Conservation (phyloP, 2,113 vertebrate species). For the Phrynosoma blainvillii region DNA sequence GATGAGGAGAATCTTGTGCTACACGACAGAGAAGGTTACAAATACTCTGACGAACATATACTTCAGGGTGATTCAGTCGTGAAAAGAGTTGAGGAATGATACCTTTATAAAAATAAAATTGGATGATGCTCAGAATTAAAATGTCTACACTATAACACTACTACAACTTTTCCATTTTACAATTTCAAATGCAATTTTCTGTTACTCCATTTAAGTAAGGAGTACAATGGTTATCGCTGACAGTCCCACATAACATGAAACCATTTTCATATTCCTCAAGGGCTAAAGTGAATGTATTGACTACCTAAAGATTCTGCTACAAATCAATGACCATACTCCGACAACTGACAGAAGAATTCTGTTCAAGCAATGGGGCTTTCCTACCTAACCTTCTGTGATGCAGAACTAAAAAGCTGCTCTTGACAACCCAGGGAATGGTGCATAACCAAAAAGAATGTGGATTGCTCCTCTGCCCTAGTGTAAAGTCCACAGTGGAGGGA, state of each 20-base stretch:
- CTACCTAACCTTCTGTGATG: no score
- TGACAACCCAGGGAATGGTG: no score
- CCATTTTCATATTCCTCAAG: background rate
- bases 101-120: constrained; percentile 72
- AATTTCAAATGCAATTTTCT: fast-evolving
- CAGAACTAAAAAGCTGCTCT: no score
- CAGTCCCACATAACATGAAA: no score
- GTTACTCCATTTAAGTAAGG: background rate
- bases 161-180: fast-evolving
- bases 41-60: constrained; percentile 96
- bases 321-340: background rate
- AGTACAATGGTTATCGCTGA: background rate
- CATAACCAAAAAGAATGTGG: no score
- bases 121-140: background rate
- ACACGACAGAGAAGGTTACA: constrained; percentile 96
- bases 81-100: constrained; percentile 99
- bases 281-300: background rate
- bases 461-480: no score
- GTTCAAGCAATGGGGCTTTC: background rate
- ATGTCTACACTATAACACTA: background rate
- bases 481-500: no score
- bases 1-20: constrained; percentile 96
- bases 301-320: background rate
- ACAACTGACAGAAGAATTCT: background rate
- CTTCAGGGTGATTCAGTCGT: constrained; percentile 96